Conservation (phyloP, 2,888 invertebrate genomes). For the Taenaris catops region DNA sequence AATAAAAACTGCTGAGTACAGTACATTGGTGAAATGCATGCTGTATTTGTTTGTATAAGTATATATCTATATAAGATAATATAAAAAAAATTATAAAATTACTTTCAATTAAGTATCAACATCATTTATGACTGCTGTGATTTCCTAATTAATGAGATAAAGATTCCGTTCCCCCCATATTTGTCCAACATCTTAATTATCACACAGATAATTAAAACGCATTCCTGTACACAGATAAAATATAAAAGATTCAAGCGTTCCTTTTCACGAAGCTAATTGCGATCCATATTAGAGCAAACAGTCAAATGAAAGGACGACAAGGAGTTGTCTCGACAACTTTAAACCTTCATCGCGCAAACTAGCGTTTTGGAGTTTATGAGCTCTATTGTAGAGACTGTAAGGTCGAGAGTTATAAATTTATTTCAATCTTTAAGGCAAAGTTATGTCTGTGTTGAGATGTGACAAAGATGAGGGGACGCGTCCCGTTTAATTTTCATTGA, state of each 20-base stretch:
- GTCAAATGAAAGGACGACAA: slow-evolving; percentile 46
- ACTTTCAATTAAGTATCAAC: too few species aligned
- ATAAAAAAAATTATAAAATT: too few species aligned
- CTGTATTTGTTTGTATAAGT: too few species aligned
- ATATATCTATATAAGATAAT: too few species aligned
- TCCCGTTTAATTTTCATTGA: slow-evolving; percentile 64
- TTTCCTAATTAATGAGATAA: too few species aligned
- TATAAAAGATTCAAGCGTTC: slow-evolving; percentile 21
- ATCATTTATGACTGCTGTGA: too few species aligned
- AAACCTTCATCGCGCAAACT: background rate
- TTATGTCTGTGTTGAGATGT: slow-evolving; percentile 27
- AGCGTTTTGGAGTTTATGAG: background rate
- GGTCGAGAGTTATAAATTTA: background rate
- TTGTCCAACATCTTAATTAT: slow-evolving; percentile 20
- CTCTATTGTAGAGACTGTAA: background rate
- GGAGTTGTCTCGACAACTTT: slow-evolving; percentile 22
- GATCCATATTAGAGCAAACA: slow-evolving; percentile 47
- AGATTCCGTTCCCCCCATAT: too few species aligned
- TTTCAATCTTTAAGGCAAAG: background rate
- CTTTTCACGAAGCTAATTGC: slow-evolving; percentile 51
- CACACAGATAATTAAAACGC: slow-evolving; percentile 19
- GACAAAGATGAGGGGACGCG: slow-evolving; percentile 55
- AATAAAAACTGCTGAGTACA: too few species aligned
- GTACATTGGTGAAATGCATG: too few species aligned
- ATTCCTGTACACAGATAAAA: slow-evolving; percentile 14